Evolutionary conservation across 2,888 invertebrate genomes (phyloP), one percentile per base, ranked within the genome.

Genomic region (Andrena minutula): DNA sequence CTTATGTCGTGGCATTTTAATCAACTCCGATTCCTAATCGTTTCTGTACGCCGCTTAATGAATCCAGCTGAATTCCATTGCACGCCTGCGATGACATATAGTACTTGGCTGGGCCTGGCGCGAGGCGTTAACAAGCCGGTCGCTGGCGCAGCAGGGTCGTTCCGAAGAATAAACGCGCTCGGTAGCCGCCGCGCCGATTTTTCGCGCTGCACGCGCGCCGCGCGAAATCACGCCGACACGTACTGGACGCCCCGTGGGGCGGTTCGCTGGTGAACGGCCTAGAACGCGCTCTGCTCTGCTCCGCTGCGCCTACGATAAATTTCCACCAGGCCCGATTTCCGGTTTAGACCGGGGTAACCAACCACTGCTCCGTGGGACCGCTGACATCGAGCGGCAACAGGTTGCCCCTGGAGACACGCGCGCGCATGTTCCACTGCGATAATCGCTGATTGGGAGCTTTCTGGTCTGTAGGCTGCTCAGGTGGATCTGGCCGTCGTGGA

Each of bases 261-360:
- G 56, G 53, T 53, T 28, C 41, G 35, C 35, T 72, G 76, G 74
- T 84, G 84, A 84, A 84, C 60, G 79, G 84, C 61, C 73, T 75
- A 69, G 72, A 78, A 79, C 60, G 73, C 71, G 73, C 71, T 75
- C 30, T 83, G 73, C 71, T 75, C 30, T 83, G 76, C 23, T 75
- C 68, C 63, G 74, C 30, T 79, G 83, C 79, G 64, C 65, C 20
- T 73, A 86, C 83, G 87, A 89, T 86, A 88, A 88, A 89, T 87
- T 87, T 84, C 85, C 82, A 89, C 85, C 85, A 60, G 61, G 66
- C 77, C 85, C 89, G 89, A 90, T 90, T 90, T 90, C 90, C 90
- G 90, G 90, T 86, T 88, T 90, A 79, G 70, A 61, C 76, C 68
- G 60, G 81, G 80, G 83, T 41, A 85, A 86, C 76, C 73, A 79